Evolutionary conservation across 2,113 vertebrate species (phyloP), one percentile per base, ranked within the genome.

Genomic region (Daubentonia madagascariensis): DNA sequence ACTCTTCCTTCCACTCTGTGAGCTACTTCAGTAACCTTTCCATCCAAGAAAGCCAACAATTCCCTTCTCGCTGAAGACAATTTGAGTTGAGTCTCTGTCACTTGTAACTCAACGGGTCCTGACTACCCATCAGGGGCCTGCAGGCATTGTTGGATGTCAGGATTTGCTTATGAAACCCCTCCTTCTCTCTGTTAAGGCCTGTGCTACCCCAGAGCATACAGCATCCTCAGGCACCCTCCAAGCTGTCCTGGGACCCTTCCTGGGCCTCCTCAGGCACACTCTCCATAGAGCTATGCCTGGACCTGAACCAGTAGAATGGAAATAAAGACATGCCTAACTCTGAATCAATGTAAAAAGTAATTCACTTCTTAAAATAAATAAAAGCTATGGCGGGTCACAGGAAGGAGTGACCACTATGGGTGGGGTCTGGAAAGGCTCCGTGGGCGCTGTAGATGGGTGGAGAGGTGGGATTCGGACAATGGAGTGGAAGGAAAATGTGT

Each of bases 331-430:
- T 68, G 23, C 65, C 28, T 86, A 52, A 57, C 23, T 54, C 67
- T 93, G 80, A 88, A 78, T 80, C 43, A 83, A 8, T 72, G 20
- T 76, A n/a, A 86, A 65, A 94, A 65, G 18, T 5, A 73, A 61
- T 75, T 94, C 40, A 37, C 85, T 96, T 96, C 37, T 85, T 72
- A 81, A 95, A 91, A 91, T 59, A 97, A 89, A 57, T 78, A 80
- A 79, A 85, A 93, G 23, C 68, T 54, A 6, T 67, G 68, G 59
- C 61, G 89, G 37, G 76, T 63, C 45, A 88, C 89, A 78, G 45
- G 52, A 83, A 89, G 61, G 50, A 83, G 12, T 92, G 65, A 8
- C 81, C 30, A 52, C 78, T 65, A 18, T 10, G 43, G 20, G 22
- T 67, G 50, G 67, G 17, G 2, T 61, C 72, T 93, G 79, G 70